These are phyloP conservation scores for Atherinosoma microstoma DNA, from an alignment of 2,797 vertebrate genomes.

Conservation along the genomic window DNA sequence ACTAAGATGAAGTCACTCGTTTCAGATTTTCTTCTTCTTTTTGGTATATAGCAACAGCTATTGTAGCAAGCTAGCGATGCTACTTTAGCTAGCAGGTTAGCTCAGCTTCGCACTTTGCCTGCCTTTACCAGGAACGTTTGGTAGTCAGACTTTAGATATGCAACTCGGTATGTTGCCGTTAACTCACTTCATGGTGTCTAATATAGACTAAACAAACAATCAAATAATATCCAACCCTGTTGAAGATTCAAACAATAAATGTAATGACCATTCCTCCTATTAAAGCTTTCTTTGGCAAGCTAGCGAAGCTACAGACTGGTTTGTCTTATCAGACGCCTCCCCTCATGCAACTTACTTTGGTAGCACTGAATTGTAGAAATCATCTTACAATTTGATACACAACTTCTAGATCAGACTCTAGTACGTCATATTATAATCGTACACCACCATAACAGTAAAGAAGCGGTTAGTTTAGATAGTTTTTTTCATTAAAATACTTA, in stretches of 20 bases:
- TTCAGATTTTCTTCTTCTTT: background rate
- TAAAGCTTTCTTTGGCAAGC: slow-evolving; percentile 22
- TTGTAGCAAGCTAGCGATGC: slow-evolving; percentile 57
- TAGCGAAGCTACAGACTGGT: slow-evolving; percentile 54
- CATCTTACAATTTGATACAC: slow-evolving; percentile 4
- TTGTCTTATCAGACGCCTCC: slow-evolving; percentile 6
- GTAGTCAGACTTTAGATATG: background rate
- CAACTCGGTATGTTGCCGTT: background rate
- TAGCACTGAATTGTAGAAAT: slow-evolving; percentile 34
- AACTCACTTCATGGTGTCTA: background rate
- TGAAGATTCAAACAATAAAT: background rate
- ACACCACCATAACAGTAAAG: background rate
- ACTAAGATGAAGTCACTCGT: background rate
- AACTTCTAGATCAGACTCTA: slow-evolving; percentile 46
- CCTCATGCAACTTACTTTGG: slow-evolving; percentile 43
- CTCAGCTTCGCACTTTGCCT: slow-evolving; percentile 48
- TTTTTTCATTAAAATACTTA: slow-evolving; percentile 71
- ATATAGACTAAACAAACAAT: background rate
- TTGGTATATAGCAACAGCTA: slow-evolving; percentile 35
- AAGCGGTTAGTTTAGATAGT: background rate
- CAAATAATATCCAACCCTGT: background rate
- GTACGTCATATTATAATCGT: background rate
- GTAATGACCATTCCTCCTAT: background rate
- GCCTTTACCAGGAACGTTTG: slow-evolving; percentile 27
- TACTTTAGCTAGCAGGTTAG: slow-evolving; percentile 55